phyloP scores from a whole-genome alignment of 2,113 vertebrate species.

The Pimephales promelas region DNA sequence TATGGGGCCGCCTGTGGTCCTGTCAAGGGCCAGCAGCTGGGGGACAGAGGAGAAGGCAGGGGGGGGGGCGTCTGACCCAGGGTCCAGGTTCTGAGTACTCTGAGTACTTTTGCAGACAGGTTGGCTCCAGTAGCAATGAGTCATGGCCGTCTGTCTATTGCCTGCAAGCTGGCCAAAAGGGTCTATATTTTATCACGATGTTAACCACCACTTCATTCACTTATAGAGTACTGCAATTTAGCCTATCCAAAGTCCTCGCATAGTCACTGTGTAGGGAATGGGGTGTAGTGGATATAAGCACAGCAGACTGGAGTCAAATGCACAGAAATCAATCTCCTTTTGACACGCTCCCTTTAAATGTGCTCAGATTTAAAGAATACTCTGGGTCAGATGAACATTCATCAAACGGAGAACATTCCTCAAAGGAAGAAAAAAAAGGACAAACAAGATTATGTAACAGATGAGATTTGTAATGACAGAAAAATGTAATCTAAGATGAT shows the following conservation, averaged over 20 bases:
- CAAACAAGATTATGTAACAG: not conserved
- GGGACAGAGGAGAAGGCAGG: slow-evolving; percentile 39
- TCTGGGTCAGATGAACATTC: not conserved
- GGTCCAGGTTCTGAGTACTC: slow-evolving; percentile 56
- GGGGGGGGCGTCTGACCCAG: slow-evolving; percentile 43
- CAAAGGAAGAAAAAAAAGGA: not conserved
- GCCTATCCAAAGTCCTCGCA: not conserved
- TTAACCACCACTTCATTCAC: slow-evolving; percentile 56
- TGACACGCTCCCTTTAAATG: slow-evolving; percentile 2
- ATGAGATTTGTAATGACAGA: not conserved
- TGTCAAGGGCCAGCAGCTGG: slow-evolving; percentile 39
- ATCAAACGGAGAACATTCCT: not conserved
- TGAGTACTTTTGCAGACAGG: slow-evolving; percentile 56
- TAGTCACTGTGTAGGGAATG: not conserved
- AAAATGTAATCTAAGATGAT: not conserved
- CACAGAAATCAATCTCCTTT: slow-evolving; percentile 17
- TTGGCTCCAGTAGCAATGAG: slow-evolving; percentile 56
- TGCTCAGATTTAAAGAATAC: slow-evolving; percentile 7
- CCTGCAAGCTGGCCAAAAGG: slow-evolving; percentile 39
- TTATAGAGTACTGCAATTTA: slow-evolving; percentile 46
- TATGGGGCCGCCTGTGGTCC: slow-evolving; percentile 31
- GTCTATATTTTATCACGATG: slow-evolving; percentile 56
- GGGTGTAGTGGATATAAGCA: slow-evolving; percentile 3
- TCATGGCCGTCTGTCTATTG: slow-evolving; percentile 58
- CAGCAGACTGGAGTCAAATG: slow-evolving; percentile 14